Conservation (phyloP, 2,797 vertebrate species). For the Sebastes alutus region DNA sequence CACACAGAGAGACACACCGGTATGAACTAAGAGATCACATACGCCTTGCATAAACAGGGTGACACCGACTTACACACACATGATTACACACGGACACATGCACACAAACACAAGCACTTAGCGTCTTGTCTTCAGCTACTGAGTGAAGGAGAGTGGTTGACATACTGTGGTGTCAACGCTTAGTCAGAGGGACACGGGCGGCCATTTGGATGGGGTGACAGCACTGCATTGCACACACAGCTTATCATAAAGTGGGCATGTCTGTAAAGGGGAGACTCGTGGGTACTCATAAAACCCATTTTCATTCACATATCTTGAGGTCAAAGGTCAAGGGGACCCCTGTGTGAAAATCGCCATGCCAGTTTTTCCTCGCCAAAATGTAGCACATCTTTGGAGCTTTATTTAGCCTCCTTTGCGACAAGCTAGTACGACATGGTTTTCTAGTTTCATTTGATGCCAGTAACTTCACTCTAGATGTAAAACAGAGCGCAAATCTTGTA, state of each 20-base stretch:
- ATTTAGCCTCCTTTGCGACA: accelerated
- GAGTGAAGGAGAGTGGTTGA: not conserved
- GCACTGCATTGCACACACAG: not conserved
- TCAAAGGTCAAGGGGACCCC: too few relatives aligned
- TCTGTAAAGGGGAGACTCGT: too few relatives aligned
- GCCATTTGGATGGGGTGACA: not conserved
- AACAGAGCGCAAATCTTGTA: too few relatives aligned
- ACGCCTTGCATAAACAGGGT: constrained; percentile 23
- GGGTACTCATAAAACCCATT: too few relatives aligned
- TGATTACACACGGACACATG: constrained; percentile 18
- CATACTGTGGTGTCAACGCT: not conserved
- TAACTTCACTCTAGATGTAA: too few relatives aligned
- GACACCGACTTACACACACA: constrained; percentile 27
- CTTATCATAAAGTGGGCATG: too few relatives aligned
- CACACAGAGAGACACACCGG: constrained; percentile 21
- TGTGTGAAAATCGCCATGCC: too few relatives aligned
- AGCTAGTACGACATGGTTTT: too few relatives aligned
- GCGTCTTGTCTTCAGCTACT: not conserved
- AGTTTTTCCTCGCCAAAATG: too few relatives aligned
- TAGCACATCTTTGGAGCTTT: too few relatives aligned
- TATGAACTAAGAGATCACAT: constrained; percentile 42
- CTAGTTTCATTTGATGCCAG: too few relatives aligned
- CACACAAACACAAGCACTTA: constrained; percentile 3
- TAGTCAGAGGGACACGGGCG: not conserved
- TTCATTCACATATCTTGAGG: too few relatives aligned